Evolutionary conservation across 2,797 vertebrate genomes (phyloP).

Genomic region (Ara ararauna): DNA sequence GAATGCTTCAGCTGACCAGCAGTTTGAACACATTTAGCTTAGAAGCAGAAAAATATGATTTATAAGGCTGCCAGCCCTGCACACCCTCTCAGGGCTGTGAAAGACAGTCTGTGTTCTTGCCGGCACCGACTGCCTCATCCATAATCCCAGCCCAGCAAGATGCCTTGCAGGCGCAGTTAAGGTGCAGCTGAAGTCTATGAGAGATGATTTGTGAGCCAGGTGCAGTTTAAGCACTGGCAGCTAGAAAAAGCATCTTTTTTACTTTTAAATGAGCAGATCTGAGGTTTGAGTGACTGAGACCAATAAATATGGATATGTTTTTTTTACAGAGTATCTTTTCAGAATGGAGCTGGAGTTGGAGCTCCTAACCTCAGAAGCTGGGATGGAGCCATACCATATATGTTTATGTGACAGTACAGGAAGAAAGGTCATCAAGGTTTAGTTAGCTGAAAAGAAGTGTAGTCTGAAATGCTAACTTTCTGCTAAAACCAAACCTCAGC

Average conservation of each 20-base stretch:
- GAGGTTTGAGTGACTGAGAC: constrained; percentile 26
- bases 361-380: constrained; percentile 19
- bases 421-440: constrained; percentile 50
- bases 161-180: background rate
- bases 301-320: background rate
- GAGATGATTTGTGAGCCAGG: constrained; percentile 60
- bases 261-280: constrained; percentile 14
- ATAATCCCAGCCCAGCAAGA: background rate
- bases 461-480: constrained; percentile 17
- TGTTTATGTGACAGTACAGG: background rate
- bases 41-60: constrained; percentile 16
- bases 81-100: constrained; percentile 18
- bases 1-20: background rate
- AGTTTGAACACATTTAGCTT: background rate
- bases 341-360: background rate
- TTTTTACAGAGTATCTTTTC: constrained; percentile 36
- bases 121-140: background rate
- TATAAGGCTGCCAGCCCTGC: background rate
- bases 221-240: constrained; percentile 42
- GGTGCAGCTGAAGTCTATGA: constrained; percentile 20
- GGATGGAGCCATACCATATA: background rate
- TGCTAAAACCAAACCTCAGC: constrained; percentile 5
- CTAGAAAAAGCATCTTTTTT: constrained; percentile 3
- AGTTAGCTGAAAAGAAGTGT: background rate
- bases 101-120: constrained; percentile 57